phyloP scores from a whole-genome alignment of 2,113 vertebrate genomes.

The Oryzias javanicus region DNA sequence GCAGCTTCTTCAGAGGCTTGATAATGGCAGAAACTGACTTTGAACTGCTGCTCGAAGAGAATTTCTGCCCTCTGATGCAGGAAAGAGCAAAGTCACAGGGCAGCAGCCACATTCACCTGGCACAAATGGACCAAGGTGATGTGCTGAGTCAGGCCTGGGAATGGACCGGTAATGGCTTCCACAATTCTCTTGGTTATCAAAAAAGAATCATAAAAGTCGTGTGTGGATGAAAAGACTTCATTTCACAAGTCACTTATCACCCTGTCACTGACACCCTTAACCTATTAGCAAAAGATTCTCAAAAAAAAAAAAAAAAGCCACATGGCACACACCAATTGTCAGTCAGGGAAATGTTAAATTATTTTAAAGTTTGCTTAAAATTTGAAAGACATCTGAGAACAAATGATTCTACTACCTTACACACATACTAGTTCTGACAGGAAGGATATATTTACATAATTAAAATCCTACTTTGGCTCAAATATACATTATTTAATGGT shows the following conservation, averaged over 20 bases:
- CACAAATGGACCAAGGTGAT: constrained; percentile 47
- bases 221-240: constrained; percentile 60
- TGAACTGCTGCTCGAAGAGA: constrained; percentile 38
- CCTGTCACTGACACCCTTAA: constrained; percentile 40
- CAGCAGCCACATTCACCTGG: constrained; percentile 31
- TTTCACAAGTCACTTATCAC: constrained; percentile 63
- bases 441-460: background rate
- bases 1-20: constrained; percentile 46
- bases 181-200: constrained; percentile 48
- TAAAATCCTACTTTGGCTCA: constrained; percentile 2
- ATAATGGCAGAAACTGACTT: constrained; percentile 54
- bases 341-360: no score
- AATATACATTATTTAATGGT: background rate
- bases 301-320: constrained; percentile 10
- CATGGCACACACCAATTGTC: constrained; percentile 3
- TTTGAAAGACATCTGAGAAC: no score
- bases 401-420: no score
- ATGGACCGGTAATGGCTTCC: constrained; percentile 52
- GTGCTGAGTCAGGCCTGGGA: constrained; percentile 24
- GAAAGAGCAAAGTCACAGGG: constrained; percentile 29
- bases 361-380: no score
- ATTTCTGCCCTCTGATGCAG: constrained; percentile 17
- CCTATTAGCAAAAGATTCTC: constrained; percentile 30
- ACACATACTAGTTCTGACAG: no score
- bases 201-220: constrained; percentile 56